These are phyloP conservation scores for Glareola pratincola DNA, from an alignment of 2,113 vertebrate genomes.

Conservation along the genomic window DNA sequence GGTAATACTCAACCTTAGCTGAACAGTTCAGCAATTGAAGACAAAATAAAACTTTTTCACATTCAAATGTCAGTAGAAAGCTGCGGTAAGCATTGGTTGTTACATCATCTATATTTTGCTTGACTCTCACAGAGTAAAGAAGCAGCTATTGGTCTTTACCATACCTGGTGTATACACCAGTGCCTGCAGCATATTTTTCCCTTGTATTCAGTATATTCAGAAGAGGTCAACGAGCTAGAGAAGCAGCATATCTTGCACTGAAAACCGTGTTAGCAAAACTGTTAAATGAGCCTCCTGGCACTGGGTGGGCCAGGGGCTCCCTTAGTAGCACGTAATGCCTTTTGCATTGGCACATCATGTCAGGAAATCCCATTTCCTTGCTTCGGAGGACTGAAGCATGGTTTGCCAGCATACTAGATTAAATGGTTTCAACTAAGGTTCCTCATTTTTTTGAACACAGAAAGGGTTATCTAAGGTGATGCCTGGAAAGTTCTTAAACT, in stretches of 20 bases:
- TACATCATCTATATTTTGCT: not conserved
- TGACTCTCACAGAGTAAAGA: not conserved
- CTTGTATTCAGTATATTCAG: not conserved
- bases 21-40: not conserved
- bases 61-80: not conserved
- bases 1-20: not conserved
- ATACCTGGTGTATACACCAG: not conserved
- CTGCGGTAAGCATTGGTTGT: not conserved
- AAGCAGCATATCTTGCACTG: not conserved
- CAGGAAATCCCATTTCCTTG: slow-evolving; percentile 47
- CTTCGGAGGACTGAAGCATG: not conserved
- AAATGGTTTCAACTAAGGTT: not conserved
- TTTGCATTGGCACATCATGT: not conserved
- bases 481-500: not conserved
- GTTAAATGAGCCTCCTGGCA: not conserved
- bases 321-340: not conserved
- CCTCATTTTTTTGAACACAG: not conserved
- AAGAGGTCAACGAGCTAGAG: not conserved
- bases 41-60: not conserved
- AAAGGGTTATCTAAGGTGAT: not conserved
- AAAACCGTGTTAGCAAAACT: not conserved
- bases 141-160: not conserved
- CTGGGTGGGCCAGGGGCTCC: not conserved
- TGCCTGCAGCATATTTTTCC: not conserved
- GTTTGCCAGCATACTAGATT: not conserved